Percentiles rank a stretch among this genome's conserved stretches.
Evolutionary conservation across 2,888 invertebrate species (phyloP).

Genomic region (Horisme vitalbata): DNA sequence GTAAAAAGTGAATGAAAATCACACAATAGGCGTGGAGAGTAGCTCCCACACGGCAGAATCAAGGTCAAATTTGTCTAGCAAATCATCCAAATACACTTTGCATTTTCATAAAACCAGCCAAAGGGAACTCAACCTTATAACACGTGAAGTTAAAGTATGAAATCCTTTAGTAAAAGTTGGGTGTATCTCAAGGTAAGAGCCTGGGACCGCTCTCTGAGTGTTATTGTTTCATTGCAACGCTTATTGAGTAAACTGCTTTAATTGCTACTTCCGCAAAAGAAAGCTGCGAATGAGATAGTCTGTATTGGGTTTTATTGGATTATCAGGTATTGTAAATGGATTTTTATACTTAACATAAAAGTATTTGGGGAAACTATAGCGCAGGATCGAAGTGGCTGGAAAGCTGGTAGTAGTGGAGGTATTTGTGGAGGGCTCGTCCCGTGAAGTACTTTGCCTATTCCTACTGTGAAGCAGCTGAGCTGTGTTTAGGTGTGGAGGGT

Average conservation of each 20-base stretch:
- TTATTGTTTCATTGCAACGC: constrained; percentile 69
- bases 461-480: too few species aligned
- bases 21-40: constrained; percentile 66
- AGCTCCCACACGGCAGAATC: constrained; percentile 66
- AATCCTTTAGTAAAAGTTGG: constrained; percentile 25
- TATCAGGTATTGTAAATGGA: constrained; percentile 1
- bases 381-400: too few species aligned
- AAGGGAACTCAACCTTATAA: constrained; percentile 32
- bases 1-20: constrained; percentile 73
- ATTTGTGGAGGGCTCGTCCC: too few species aligned
- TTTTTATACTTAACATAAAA: too few species aligned
- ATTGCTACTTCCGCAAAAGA: constrained; percentile 70
- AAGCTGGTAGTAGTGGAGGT: too few species aligned
- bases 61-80: constrained; percentile 75
- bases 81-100: constrained; percentile 62
- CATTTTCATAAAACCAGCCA: constrained; percentile 32
- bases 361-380: too few species aligned
- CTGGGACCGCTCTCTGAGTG: constrained; percentile 68
- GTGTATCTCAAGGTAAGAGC: constrained; percentile 58
- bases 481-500: too few species aligned
- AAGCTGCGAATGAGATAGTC: constrained; percentile 43
- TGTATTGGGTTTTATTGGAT: constrained; percentile 17
- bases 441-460: too few species aligned
- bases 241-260: constrained; percentile 58
- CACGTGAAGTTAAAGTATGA: constrained; percentile 12